Evolutionary conservation across 2,888 invertebrate genomes (phyloP), one percentile per base, ranked within the genome.

Genomic region (Macrosoma leucophasiata): DNA sequence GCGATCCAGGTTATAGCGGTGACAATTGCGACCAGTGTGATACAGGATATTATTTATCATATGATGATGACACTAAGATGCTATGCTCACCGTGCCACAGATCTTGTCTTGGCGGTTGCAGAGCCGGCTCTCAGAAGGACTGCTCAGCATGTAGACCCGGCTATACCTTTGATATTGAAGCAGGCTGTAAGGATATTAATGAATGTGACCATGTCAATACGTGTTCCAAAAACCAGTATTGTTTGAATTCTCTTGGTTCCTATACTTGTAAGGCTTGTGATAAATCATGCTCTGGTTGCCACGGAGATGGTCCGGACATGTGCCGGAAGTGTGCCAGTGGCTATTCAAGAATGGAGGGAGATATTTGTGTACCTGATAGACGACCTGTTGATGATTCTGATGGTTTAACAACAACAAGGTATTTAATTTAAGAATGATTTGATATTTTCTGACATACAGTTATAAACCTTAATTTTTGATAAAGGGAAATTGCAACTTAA

Each of bases 261-360:
- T 94, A 87, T 58, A 75, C 85, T 6, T 97, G 97, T 71, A 72
- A 91, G 55, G 89, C 86, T 29, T 97, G 97, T 76, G 95, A 97
- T 71, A 89, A 86, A 53, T 88, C 96, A 0, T 97, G 97, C 62
- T 75, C 87, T 26, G 91, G 91, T 0, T 97, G 97, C 62, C 87
- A 89, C 31, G 95, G 95, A 0, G 95, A 95, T 69, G 97, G 97
- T 0, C 94, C 96, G 0, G 96, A 97, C 66, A 93, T 94, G 90
- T 97, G 97, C 71, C 82, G 86, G 15, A 85, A 88, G 58, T 97
- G 97, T 84, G 91, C 92, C 0, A 76, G 86, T 9, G 94, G 91
- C 4, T 95, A 88, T 65, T 81, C 85, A 6, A 84, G 89, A 42
- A n/a, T n/a, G n/a, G 88, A 90, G 45, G 91, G 92, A 38, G 91